These are phyloP conservation scores for Sebastes minor DNA, from an alignment of 2,797 vertebrate species.

Conservation along the genomic window DNA sequence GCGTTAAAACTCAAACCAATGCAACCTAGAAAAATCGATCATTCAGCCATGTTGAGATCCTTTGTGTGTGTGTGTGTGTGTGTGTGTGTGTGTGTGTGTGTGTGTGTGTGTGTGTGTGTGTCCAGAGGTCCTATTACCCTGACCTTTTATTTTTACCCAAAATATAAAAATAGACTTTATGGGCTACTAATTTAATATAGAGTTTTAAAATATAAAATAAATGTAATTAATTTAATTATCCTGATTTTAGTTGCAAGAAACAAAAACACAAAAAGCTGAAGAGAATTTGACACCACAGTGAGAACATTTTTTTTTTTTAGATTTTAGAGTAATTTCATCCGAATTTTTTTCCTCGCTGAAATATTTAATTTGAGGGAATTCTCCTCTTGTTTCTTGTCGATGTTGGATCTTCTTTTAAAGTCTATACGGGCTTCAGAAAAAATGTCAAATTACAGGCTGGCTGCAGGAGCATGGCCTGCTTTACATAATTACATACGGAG, in stretches of 20 bases:
- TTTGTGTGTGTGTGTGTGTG: conserved; percentile 49
- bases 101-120: conserved; percentile 44
- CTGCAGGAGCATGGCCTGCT: conserved; percentile 42
- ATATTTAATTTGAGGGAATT: not conserved
- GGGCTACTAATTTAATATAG: not conserved
- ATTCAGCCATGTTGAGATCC: conserved; percentile 57
- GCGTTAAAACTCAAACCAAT: conserved; percentile 11
- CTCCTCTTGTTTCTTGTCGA: not conserved
- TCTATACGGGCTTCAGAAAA: conserved; percentile 15
- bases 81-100: conserved; percentile 35
- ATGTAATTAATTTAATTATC: not conserved
- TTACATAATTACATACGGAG: conserved; percentile 60
- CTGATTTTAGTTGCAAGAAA: not conserved
- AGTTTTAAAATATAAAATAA: not conserved
- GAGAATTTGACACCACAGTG: conserved; percentile 2
- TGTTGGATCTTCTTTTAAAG: conserved; percentile 8
- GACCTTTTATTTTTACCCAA: not conserved
- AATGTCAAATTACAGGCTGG: conserved; percentile 42
- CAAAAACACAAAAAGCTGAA: not conserved
- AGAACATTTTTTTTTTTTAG: not conserved
- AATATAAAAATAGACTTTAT: not conserved
- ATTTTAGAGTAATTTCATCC: not conserved
- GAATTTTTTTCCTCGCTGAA: not conserved
- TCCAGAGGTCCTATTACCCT: conserved; percentile 7
- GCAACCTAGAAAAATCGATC: conserved; percentile 23